phyloP scores from a whole-genome alignment of 2,113 vertebrate species.

The Engraulis encrasicolus region DNA sequence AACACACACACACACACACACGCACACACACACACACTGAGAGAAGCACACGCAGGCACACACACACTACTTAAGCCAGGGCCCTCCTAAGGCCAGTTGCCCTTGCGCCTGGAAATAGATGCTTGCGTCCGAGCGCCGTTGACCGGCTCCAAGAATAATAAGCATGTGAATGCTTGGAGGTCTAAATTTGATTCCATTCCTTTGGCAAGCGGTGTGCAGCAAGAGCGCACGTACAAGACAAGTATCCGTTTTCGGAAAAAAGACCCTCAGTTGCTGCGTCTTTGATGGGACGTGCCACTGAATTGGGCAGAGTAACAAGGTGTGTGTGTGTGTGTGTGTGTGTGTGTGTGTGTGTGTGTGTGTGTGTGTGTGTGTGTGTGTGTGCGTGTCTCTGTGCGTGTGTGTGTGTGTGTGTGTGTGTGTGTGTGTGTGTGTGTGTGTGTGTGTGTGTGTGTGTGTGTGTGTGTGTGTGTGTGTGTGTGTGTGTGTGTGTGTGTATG shows the following conservation, averaged over 20 bases:
- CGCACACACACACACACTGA: too few relatives aligned
- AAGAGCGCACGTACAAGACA: background rate
- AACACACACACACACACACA: too few relatives aligned
- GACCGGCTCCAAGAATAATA: conserved; percentile 38
- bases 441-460: too few relatives aligned
- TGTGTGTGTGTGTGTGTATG: too few relatives aligned
- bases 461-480: background rate
- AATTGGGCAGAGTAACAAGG: background rate
- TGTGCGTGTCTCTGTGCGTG: conserved; percentile 20
- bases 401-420: too few relatives aligned
- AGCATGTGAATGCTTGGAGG: conserved; percentile 26
- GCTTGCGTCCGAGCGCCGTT: background rate
- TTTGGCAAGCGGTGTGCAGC: conserved; percentile 30
- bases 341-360: conserved; percentile 35
- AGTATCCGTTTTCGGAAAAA: conserved; percentile 27
- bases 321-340: conserved; percentile 42
- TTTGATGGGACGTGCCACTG: background rate
- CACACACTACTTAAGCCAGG: too few relatives aligned
- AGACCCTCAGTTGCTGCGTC: background rate
- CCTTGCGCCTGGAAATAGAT: conserved; percentile 22
- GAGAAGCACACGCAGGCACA: too few relatives aligned
- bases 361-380: background rate
- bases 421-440: background rate
- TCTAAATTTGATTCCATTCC: conserved; percentile 37
- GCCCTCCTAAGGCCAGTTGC: conserved; percentile 59